Evolutionary conservation across 2,888 invertebrate species (phyloP), one percentile per base, ranked within the genome.

Genomic region (Drosophila mimica): DNA sequence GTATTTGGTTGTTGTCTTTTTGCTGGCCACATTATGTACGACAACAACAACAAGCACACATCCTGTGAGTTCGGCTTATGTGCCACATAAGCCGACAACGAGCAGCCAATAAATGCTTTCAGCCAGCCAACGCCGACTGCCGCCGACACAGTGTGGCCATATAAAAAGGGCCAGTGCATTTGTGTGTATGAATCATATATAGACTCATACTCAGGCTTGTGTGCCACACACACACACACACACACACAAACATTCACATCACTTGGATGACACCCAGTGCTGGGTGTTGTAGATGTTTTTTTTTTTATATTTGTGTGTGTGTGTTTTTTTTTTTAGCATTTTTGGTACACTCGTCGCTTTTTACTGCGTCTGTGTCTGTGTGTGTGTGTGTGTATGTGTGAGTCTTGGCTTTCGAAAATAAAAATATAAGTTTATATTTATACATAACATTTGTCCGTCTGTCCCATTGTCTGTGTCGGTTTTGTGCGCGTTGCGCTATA

Each of bases 341-440:
- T 77, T 67, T 69, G 58, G 63, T 79, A 79, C 77, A 74, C 70
- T 84, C 74, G 70, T 64, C 53, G 69, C 64, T 81, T 79, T 70
- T 74, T 78, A 70, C 60, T 67, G 70, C 56, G 74, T 60, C 70
- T 74, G 48, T 68, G 30, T 68, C 38, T 57, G 66, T 51, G 34
- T 54, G 64, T 60, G 56, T 75, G 76, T 13, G 51, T 25, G 25
- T 25, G 25, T n/a, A 8, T 53, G 52, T 69, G 75, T 67, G 67
- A 76, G 70, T 87, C 65, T 85, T 82, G 78, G 72, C 81, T 78
- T 67, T 73, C 36, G 73, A 73, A 87, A 90, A 90, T 84, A 88
- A 90, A 89, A 87, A 90, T 90, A 89, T 84, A 90, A 84, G 74
- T 86, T 86, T 90, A 88, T 88, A 86, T 90, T 90, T 88, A 88